Evolutionary conservation across 2,888 invertebrate genomes (phyloP), one percentile per base, ranked within the genome.

Genomic region (Tinea semifulvella): DNA sequence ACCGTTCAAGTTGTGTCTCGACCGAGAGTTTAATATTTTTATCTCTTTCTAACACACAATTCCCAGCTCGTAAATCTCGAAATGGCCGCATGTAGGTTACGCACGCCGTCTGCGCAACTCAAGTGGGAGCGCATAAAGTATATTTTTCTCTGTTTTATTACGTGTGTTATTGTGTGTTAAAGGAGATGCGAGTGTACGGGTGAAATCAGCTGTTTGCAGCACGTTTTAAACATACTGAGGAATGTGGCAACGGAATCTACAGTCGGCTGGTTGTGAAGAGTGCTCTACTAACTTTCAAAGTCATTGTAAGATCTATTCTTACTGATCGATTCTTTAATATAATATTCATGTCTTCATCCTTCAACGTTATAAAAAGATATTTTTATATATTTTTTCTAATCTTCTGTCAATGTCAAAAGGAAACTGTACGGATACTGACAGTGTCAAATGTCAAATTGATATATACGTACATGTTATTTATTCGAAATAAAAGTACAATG

Each of bases 71-170:
- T 82, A 82, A 82, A 82, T 82, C 80, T 79, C 67, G 82, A 82
- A 82, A 82, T 79, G 81, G 82, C 82, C 82, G 80, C 81, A 80
- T 81, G 79, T 81, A 81, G 81, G 79, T 81, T 81, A 81, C 80
- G 81, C 76, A 76, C 79, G 77, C 74, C 73, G 76, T 72, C 71
- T 73, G 70, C 74, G 74, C 72, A 64, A 68, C 67, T 67, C 71
- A 65, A 56, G 68, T 53, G 68, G 68, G 71, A 75, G 76, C 73
- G 68, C 75, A 75, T 79, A 80, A 80, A 79, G 61, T 79, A 79
- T 75, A 74, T 72, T 75, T 72, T 71, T 82, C 82, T 81, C 82
- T 79, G 77, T 82, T 79, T 77, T 76, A 76, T 80, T 76, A 68
- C 71, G 67, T 68, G 69, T 72, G 76, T 74, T 69, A 70, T 61